Evolutionary conservation across 2,113 vertebrate species (phyloP).

Genomic region (Xiphophorus couchianus): DNA sequence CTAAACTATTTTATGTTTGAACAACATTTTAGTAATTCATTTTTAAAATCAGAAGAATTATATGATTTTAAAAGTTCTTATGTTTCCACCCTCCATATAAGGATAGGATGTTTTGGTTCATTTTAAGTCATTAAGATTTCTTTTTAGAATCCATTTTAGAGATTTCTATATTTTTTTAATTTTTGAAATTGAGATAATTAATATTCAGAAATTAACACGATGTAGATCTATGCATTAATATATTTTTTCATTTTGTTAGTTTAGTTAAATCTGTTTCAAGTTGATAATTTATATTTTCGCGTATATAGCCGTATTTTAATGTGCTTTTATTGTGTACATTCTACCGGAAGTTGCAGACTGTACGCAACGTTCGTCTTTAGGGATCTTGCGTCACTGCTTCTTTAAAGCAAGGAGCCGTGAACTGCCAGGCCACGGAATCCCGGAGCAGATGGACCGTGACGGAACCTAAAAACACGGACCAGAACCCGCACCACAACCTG

Average conservation of each 20-base stretch:
- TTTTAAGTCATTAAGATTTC: too few species aligned
- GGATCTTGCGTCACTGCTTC: conserved; percentile 68
- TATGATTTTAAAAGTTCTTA: too few species aligned
- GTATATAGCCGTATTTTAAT: neutral
- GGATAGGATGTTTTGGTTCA: too few species aligned
- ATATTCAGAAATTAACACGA: neutral
- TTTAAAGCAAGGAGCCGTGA: conserved; percentile 48
- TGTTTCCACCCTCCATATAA: too few species aligned
- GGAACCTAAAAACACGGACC: conserved; percentile 4
- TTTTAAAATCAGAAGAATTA: too few species aligned
- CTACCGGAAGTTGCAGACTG: conserved; percentile 15
- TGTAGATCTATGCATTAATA: too few species aligned
- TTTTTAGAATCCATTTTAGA: too few species aligned
- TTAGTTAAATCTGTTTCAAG: neutral
- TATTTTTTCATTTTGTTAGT: too few species aligned
- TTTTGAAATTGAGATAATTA: too few species aligned
- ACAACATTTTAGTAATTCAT: too few species aligned
- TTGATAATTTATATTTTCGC: neutral
- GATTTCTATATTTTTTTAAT: too few species aligned
- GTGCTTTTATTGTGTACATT: conserved; percentile 28
- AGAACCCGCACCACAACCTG: neutral
- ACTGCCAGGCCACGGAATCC: conserved; percentile 14
- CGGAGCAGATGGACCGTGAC: conserved; percentile 11
- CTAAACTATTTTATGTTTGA: too few species aligned
- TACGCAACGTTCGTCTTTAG: neutral